A percentile compares a stretch with the other conserved stretches of the same genome.
Evolutionary conservation across 2,797 vertebrate species (phyloP).

Genomic region (Labroides dimidiatus): DNA sequence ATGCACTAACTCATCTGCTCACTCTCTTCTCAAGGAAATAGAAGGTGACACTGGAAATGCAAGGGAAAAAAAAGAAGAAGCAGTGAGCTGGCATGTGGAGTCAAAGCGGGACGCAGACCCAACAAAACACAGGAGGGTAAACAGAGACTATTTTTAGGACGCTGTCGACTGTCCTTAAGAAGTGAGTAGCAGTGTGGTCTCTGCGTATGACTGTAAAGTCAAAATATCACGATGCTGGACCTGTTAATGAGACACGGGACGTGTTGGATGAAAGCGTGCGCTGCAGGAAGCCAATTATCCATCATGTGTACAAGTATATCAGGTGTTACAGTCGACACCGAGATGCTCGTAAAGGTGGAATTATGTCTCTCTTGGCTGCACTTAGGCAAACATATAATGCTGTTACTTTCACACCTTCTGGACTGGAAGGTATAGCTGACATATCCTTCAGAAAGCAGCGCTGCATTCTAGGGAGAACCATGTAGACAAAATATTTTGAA

Average conservation of each 20-base stretch:
- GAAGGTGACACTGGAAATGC: conserved; percentile 65
- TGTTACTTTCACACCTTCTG: not conserved
- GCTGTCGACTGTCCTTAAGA: conserved; percentile 54
- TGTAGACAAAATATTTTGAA: not conserved
- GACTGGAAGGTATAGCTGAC: not conserved
- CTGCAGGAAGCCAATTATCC: conserved; percentile 20
- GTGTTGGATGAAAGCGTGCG: conserved; percentile 1
- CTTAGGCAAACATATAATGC: not conserved
- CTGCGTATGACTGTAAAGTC: conserved; percentile 24
- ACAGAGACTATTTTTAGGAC: conserved; percentile 70
- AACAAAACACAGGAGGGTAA: conserved; percentile 59
- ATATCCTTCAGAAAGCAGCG: not conserved
- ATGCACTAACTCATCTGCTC: conserved; percentile 34
- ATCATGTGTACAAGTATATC: conserved; percentile 13
- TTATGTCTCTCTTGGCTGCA: not conserved
- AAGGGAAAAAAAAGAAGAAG: conserved; percentile 44
- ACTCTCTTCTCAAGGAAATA: conserved; percentile 42
- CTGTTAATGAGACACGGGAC: conserved; percentile 25
- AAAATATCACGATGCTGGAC: conserved; percentile 22
- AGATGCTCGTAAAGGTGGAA: not conserved
- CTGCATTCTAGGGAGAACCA: not conserved
- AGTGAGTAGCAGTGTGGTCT: conserved; percentile 37
- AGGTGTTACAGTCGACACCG: not conserved
- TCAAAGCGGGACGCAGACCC: conserved; percentile 66
- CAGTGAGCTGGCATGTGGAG: conserved; percentile 54